Evolutionary conservation across 2,888 invertebrate species (phyloP).

Genomic region (Crematogaster levior): DNA sequence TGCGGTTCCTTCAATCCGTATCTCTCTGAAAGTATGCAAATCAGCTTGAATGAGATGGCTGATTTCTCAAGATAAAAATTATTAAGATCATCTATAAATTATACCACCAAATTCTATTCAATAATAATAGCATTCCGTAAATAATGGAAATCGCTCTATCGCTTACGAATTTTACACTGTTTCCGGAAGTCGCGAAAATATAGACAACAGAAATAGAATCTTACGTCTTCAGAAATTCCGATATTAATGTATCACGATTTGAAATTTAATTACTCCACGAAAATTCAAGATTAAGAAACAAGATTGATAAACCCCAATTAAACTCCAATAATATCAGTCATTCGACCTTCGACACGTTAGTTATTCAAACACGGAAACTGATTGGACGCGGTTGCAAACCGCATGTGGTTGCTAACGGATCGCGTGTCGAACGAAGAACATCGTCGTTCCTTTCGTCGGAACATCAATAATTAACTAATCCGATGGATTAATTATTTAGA

Average conservation of each 20-base stretch:
- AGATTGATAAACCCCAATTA: constrained; percentile 15
- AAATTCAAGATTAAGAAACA: constrained; percentile 16
- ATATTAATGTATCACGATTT: not conserved
- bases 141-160: not conserved
- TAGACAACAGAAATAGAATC: not conserved
- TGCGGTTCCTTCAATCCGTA: constrained; percentile 97
- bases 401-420: constrained; percentile 54
- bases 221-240: not conserved
- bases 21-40: constrained; percentile 82
- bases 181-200: not conserved
- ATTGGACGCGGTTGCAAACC: constrained; percentile 34
- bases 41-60: not conserved
- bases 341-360: constrained; percentile 20
- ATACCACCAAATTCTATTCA: not conserved
- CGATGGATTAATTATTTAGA: constrained; percentile 68
- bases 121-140: not conserved
- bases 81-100: too few relatives aligned
- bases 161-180: not conserved
- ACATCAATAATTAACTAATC: constrained; percentile 69
- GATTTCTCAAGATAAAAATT: not conserved
- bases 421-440: constrained; percentile 68
- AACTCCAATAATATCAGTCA: constrained; percentile 29
- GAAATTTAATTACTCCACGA: constrained; percentile 4
- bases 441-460: constrained; percentile 69
- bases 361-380: constrained; percentile 17